A percentile compares a stretch with the other conserved stretches of the same genome.
Evolutionary conservation across 2,888 invertebrate species (phyloP).

Genomic region (Suillia variegata): DNA sequence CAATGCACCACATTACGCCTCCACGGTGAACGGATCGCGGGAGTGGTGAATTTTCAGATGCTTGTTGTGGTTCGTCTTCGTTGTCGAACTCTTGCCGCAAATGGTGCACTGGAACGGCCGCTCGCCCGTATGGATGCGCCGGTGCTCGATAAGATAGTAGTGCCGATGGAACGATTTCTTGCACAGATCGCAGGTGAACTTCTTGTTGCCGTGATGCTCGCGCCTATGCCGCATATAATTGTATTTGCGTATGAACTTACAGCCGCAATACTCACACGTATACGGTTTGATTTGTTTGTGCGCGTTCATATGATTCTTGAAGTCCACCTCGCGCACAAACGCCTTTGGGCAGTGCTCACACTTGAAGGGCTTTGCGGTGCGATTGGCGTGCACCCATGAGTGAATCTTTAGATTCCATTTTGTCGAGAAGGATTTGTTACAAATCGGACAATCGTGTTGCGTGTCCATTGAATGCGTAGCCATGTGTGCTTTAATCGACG

Average conservation of each 20-base stretch:
- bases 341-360: slow-evolving; percentile 84
- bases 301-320: slow-evolving; percentile 82
- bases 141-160: slow-evolving; percentile 86
- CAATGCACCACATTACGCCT: slow-evolving; percentile 64
- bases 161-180: slow-evolving; percentile 85
- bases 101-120: slow-evolving; percentile 82
- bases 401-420: slow-evolving; percentile 90
- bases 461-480: slow-evolving; percentile 76
- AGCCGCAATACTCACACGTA: slow-evolving; percentile 88
- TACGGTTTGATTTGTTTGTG: slow-evolving; percentile 82
- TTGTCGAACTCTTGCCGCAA: slow-evolving; percentile 87
- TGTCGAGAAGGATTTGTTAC: slow-evolving; percentile 84
- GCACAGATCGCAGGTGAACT: slow-evolving; percentile 76
- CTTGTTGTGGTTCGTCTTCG: slow-evolving; percentile 90
- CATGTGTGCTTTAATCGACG: slow-evolving; percentile 80
- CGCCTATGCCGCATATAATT: slow-evolving; percentile 85
- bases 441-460: slow-evolving; percentile 82
- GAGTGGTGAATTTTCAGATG: slow-evolving; percentile 90
- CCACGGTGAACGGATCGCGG: slow-evolving; percentile 83
- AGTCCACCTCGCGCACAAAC: slow-evolving; percentile 81
- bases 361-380: slow-evolving; percentile 83
- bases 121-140: slow-evolving; percentile 82
- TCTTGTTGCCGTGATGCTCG: slow-evolving; percentile 82
- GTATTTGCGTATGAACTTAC: slow-evolving; percentile 85
- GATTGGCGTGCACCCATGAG: slow-evolving; percentile 85